Evolutionary conservation across 1,140 invertebrate species (phyloP), one percentile per base, ranked within the genome.

Genomic region (Hylaeus volcanicus): DNA sequence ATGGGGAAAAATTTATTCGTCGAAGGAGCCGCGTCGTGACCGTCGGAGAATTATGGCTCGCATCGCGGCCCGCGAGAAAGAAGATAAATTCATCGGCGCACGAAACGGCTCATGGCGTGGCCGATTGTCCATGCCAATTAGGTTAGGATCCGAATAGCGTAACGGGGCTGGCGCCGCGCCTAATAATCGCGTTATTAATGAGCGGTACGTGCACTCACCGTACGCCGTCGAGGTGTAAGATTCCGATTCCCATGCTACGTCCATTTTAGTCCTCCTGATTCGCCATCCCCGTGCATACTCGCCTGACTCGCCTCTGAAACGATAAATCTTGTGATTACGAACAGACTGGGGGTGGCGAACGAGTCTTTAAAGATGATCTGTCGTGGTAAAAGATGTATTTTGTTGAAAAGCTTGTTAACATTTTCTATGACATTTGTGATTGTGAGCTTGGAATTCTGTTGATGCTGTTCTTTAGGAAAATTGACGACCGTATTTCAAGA

Each of bases 141-240:
- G 86, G 83, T 89, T 89, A 88, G 78, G 82, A 89, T 88, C 83
- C 70, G 87, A 89, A 88, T 88, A 88, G 88, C 87, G 87, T 89
- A 89, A 84, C 84, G 78, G 66, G 56, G 84, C 75, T 90, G 89
- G 88, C 88, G 68, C 73, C 79, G 88, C 81, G 88, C 86, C 88
- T 90, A 91, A 91, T 91, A 90, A 91, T 91, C 86, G 85, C 84
- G 79, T 91, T 90, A 91, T 90, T 90, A 90, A 90, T 86, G 86
- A 89, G 83, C 82, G 15, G 63, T 82, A 72, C 82, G 79, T 72
- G 71, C 75, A 37, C 70, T 76, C 37, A 55, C 66, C 45, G 61
- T 48, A 68, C 2, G 65, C 26, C 53, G 48, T 5, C 63, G 37
- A 12, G 48, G 65, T 14, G 48, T 1, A 75, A 56, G 11, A 45